Percentiles rank a stretch among this genome's conserved stretches.
Conservation (phyloP, 1,140 invertebrate species). For the Agrilus planipennis region DNA sequence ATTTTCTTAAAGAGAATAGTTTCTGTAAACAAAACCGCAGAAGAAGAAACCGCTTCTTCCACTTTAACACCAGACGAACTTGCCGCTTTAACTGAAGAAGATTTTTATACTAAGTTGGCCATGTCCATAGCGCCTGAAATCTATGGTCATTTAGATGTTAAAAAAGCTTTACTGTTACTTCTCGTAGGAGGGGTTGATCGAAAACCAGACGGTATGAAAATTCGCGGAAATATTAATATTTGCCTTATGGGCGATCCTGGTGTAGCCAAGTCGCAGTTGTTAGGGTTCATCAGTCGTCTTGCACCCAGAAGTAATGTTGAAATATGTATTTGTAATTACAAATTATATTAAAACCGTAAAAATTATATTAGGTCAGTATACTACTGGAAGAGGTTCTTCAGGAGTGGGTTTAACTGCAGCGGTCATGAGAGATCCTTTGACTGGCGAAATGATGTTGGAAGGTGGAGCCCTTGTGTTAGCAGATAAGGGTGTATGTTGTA, state of each 20-base stretch:
- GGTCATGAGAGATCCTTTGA: conserved; percentile 94
- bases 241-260: conserved; percentile 99
- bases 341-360: background rate
- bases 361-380: conserved; percentile 22
- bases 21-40: conserved; percentile 70
- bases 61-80: conserved; percentile 76
- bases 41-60: conserved; percentile 56
- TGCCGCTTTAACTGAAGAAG: conserved; percentile 60
- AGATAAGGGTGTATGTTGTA: conserved; percentile 96
- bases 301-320: conserved; percentile 60
- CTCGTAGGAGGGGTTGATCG: conserved; percentile 94
- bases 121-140: conserved; percentile 96
- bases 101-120: conserved; percentile 90
- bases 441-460: conserved; percentile 95
- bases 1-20: conserved; percentile 46
- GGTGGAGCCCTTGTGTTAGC: conserved; percentile 96
- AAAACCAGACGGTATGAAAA: conserved; percentile 72
- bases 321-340: background rate
- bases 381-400: conserved; percentile 88
- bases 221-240: conserved; percentile 92
- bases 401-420: conserved; percentile 97
- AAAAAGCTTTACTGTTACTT: conserved; percentile 88
- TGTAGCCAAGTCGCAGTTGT: conserved; percentile 95
- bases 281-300: conserved; percentile 90
- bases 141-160: conserved; percentile 96